These are phyloP conservation scores for Agapostemon virescens DNA, from an alignment of 2,888 invertebrate genomes.

Conservation along the genomic window DNA sequence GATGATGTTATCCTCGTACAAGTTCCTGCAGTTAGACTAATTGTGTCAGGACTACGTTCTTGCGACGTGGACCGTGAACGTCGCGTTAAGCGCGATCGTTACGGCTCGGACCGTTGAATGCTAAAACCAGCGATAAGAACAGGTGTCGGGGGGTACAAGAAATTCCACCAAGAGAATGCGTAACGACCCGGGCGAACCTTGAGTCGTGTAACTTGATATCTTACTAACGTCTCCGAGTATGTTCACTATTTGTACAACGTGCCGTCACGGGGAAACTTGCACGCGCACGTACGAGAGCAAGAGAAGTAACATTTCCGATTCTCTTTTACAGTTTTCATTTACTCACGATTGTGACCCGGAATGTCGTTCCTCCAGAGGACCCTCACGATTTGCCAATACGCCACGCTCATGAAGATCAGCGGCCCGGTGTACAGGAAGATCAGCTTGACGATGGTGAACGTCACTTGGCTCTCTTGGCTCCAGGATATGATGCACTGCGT, in stretches of 20 bases:
- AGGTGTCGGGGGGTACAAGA: background rate
- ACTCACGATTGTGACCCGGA: conserved; percentile 84
- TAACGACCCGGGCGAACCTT: background rate
- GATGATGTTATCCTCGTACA: background rate
- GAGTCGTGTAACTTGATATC: background rate
- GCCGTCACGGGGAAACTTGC: background rate
- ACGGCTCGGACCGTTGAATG: background rate
- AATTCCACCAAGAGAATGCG: background rate
- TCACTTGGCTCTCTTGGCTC: conserved; percentile 86
- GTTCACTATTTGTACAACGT: background rate
- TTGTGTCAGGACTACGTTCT: background rate
- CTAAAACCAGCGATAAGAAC: background rate
- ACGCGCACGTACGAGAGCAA: too few species aligned
- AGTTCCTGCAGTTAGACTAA: background rate
- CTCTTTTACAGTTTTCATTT: background rate
- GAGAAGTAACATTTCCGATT: background rate
- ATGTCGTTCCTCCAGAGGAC: conserved; percentile 92
- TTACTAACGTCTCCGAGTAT: background rate
- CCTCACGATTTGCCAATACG: conserved; percentile 91
- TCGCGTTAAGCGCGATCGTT: conserved; percentile 26
- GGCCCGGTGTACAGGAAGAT: conserved; percentile 90
- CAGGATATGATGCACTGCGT: conserved; percentile 88
- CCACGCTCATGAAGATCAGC: conserved; percentile 89
- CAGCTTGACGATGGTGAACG: conserved; percentile 86
- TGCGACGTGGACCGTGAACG: conserved; percentile 12